These are phyloP conservation scores for Adelphocoris suturalis DNA, from an alignment of 2,888 invertebrate species.

Conservation along the genomic window DNA sequence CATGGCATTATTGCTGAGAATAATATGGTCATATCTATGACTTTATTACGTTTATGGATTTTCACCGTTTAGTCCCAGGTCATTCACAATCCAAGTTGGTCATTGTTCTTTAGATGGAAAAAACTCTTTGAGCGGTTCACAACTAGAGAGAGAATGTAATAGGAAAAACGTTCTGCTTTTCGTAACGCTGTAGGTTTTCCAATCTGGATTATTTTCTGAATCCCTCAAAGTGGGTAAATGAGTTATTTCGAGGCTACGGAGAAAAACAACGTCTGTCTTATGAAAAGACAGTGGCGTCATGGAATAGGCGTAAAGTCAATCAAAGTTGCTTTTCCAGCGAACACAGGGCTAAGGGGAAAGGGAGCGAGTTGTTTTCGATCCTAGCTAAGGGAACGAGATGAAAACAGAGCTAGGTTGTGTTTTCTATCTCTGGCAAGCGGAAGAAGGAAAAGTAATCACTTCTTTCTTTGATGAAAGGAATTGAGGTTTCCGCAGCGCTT, in stretches of 20 bases:
- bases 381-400: background rate
- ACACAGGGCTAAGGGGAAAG: background rate
- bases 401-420: conserved; percentile 22
- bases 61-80: too few species aligned
- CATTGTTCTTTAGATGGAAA: too few species aligned
- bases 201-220: background rate
- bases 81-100: too few species aligned
- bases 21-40: too few species aligned
- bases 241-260: background rate
- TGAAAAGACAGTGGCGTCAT: background rate
- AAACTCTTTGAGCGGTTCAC: too few species aligned
- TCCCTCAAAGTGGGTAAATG: background rate
- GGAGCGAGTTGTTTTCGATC: conserved; percentile 12
- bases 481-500: background rate
- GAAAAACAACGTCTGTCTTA: conserved; percentile 3
- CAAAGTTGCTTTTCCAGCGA: conserved; percentile 13
- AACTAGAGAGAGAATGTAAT: too few species aligned
- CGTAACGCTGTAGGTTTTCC: background rate
- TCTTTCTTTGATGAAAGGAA: conserved; percentile 21
- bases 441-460: conserved; percentile 25
- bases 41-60: too few species aligned
- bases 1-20: too few species aligned
- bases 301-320: conserved; percentile 31
- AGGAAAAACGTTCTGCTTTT: too few species aligned
- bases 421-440: background rate